Base-by-base conservation (phyloP, 2,113 vertebrate genomes). In the Macaca mulatta region DNA sequence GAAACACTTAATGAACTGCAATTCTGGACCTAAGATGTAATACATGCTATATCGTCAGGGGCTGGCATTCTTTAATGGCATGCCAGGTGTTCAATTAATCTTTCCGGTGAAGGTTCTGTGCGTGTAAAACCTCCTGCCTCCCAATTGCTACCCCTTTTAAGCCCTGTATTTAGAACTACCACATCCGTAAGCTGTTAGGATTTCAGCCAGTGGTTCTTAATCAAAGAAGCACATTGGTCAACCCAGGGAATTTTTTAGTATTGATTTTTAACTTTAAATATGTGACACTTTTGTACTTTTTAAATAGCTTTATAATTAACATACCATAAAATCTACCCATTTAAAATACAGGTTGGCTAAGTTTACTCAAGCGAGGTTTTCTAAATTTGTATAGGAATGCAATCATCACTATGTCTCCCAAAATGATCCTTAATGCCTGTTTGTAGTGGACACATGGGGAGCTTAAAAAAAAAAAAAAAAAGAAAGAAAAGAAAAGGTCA, bases 241-340 rank as follows among this genome's bases (percentile, higher is more conserved):
- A 69, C n/a, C 52, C 64, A 77, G 80, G 67, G 67, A 81, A 77
- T 48, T 85, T 95, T 32, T 57, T 35, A 93, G 35, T 90, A 93
- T 88, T 93, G 32, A 30, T 69, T 93, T 96, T 87, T 94, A 50
- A 84, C 55, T 94, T 85, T 59, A 75, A 84, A 94, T 90, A 25
- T 81, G n/a, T 55, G 80, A 35, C 23, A 50, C 16, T 81, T 94
- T 88, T 5, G 17, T 23, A 64, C 78, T 94, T 94, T 84, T 94
- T 0, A 82, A 88, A 84, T 74, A 67, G 50, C 57, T 85, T 67
- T 85, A 70, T 80, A 32, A 84, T 61, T 93, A 86, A n/a, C 16
- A 86, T 59, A 52, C 23, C 18, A 45, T 52, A 32, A 61, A 77
- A 72, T 32, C 50, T 38, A 43, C 22, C 85, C 61, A 61, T 79